These are phyloP conservation scores for Ostrea denselamellosa DNA, from an alignment of 1,140 invertebrate species.

Conservation along the genomic window DNA sequence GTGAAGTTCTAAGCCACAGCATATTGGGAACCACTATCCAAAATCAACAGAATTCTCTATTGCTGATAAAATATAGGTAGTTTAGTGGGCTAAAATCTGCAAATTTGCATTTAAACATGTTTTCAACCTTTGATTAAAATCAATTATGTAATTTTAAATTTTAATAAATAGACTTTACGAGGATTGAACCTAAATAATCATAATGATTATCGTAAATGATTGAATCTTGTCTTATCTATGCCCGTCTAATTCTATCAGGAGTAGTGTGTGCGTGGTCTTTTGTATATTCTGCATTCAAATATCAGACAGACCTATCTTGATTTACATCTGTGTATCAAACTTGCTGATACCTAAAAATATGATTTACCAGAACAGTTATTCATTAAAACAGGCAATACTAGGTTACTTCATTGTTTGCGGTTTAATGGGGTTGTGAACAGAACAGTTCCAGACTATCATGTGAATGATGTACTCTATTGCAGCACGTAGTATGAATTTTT, in stretches of 20 bases:
- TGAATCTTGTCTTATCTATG: constrained; percentile 1
- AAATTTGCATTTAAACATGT: background rate
- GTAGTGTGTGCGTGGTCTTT: background rate
- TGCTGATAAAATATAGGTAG: background rate
- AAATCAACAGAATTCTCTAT: background rate
- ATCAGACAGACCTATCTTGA: background rate
- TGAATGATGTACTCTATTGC: background rate
- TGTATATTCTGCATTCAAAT: background rate
- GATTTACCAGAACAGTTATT: background rate
- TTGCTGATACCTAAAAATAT: constrained; percentile 19
- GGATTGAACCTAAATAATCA: background rate
- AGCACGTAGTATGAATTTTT: background rate
- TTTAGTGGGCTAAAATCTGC: constrained; percentile 16
- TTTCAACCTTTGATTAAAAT: constrained; percentile 5
- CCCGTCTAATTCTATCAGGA: background rate
- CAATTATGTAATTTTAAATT: constrained; percentile 28
- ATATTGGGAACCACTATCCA: background rate
- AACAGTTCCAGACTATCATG: background rate
- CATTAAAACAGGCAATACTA: background rate
- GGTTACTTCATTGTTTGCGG: background rate
- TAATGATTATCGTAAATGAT: background rate
- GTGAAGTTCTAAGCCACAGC: too few relatives aligned
- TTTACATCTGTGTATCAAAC: constrained; percentile 8
- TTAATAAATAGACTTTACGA: background rate
- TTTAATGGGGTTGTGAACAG: background rate